These are phyloP conservation scores for Melinaea marsaeus DNA, from an alignment of 2,888 invertebrate species.

Conservation along the genomic window DNA sequence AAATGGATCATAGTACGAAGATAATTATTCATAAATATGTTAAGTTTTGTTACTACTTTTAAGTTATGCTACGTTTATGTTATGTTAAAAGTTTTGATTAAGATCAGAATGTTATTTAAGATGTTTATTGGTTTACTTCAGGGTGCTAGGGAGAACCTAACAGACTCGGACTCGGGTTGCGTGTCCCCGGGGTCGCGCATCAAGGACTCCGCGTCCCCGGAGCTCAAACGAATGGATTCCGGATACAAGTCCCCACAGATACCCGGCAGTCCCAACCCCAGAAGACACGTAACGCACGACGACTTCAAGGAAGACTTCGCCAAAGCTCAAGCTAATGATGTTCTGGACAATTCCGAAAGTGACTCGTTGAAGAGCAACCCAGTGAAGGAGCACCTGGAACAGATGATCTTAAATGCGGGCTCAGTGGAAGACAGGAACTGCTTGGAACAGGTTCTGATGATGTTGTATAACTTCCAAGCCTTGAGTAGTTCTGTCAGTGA, in stretches of 20 bases:
- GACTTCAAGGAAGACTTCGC: constrained; percentile 73
- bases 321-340: constrained; percentile 59
- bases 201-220: constrained; percentile 74
- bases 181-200: constrained; percentile 75
- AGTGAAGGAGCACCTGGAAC: constrained; percentile 71
- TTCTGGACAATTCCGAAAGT: constrained; percentile 69
- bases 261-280: constrained; percentile 67
- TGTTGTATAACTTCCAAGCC: constrained; percentile 79
- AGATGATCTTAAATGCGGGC: constrained; percentile 71
- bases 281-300: constrained; percentile 61
- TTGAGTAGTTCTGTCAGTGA: constrained; percentile 75
- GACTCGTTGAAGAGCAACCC: constrained; percentile 70
- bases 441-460: constrained; percentile 79
- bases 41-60: too few species aligned
- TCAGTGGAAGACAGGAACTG: constrained; percentile 79
- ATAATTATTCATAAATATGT: too few species aligned
- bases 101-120: too few species aligned
- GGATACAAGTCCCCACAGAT: constrained; percentile 73
- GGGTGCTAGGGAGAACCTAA: constrained; percentile 74
- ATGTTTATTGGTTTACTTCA: constrained; percentile 40
- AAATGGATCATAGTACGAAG: too few species aligned
- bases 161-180: constrained; percentile 75
- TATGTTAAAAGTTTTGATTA: too few species aligned
- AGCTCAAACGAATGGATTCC: constrained; percentile 75
- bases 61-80: too few species aligned